Evolutionary conservation across 1,140 invertebrate genomes (phyloP).

Genomic region (Aphelinus atriplicis): DNA sequence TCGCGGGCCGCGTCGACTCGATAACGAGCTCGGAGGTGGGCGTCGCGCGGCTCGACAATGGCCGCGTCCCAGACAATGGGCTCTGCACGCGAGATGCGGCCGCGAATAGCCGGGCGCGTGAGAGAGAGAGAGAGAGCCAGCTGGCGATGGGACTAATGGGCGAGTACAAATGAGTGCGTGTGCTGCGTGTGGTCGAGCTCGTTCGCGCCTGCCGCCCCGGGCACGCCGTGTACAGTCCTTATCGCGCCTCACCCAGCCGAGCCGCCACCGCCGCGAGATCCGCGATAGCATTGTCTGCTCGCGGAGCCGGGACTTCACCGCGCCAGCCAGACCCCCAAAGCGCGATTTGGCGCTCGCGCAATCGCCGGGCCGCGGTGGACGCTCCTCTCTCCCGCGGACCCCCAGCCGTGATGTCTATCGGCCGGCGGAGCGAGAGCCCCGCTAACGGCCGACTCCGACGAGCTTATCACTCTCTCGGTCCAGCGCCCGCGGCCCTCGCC

Average conservation of each 20-base stretch:
- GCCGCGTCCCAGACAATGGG: not conserved
- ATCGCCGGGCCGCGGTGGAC: too few species aligned
- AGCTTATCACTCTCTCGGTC: too few species aligned
- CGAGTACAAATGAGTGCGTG: slow-evolving; percentile 49
- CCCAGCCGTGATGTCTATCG: too few species aligned
- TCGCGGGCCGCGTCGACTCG: slow-evolving; percentile 29
- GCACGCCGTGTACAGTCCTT: too few species aligned
- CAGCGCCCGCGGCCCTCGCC: too few species aligned
- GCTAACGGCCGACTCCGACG: too few species aligned
- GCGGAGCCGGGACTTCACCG: not conserved
- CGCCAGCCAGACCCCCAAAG: too few species aligned
- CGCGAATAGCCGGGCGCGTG: not conserved
- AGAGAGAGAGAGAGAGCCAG: not conserved
- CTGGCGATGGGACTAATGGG: slow-evolving; percentile 53
- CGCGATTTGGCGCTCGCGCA: too few species aligned
- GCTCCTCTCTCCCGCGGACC: too few species aligned
- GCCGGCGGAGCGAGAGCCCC: too few species aligned
- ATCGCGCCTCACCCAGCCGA: too few species aligned
- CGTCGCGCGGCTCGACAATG: slow-evolving; percentile 27
- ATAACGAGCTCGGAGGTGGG: slow-evolving; percentile 44
- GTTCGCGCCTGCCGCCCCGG: not conserved
- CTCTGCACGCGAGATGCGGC: too few species aligned
- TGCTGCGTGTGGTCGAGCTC: slow-evolving; percentile 44
- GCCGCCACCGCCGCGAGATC: slow-evolving; percentile 40
- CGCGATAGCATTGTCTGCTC: slow-evolving; percentile 51